These are phyloP conservation scores for Agrotis clavis DNA, from an alignment of 2,888 invertebrate species.

Conservation along the genomic window DNA sequence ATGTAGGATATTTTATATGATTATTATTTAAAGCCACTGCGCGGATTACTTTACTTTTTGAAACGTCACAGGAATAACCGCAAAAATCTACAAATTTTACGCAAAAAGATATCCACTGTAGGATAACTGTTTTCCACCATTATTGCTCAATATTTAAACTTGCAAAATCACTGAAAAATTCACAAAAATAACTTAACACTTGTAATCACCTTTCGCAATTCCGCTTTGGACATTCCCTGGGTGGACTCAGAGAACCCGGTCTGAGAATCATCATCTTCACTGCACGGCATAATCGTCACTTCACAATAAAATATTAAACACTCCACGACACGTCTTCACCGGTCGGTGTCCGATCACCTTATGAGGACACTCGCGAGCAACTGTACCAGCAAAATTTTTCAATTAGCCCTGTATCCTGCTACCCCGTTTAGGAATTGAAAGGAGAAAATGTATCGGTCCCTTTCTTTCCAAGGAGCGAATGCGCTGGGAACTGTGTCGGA, in stretches of 20 bases:
- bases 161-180: neutral
- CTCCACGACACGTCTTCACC: constrained; percentile 68
- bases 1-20: too few species aligned
- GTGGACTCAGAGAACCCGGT: constrained; percentile 89
- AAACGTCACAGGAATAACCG: too few species aligned
- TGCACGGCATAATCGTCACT: constrained; percentile 90
- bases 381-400: constrained; percentile 80
- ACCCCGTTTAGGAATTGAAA: constrained; percentile 77
- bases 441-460: constrained; percentile 72
- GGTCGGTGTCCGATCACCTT: constrained; percentile 69
- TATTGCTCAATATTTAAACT: neutral
- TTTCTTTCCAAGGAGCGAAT: constrained; percentile 64
- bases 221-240: constrained; percentile 93
- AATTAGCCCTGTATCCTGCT: constrained; percentile 82
- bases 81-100: too few species aligned
- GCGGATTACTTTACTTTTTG: too few species aligned
- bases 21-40: too few species aligned
- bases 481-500: constrained; percentile 89
- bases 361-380: constrained; percentile 76
- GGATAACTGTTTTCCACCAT: neutral
- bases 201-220: constrained; percentile 92
- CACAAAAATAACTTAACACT: neutral
- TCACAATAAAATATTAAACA: constrained; percentile 29
- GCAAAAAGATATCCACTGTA: too few species aligned
- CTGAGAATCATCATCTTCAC: constrained; percentile 92